Percentiles rank a stretch among this genome's conserved stretches.
Conservation (phyloP, 2,888 invertebrate genomes). For the Dexiosoma caninum region DNA sequence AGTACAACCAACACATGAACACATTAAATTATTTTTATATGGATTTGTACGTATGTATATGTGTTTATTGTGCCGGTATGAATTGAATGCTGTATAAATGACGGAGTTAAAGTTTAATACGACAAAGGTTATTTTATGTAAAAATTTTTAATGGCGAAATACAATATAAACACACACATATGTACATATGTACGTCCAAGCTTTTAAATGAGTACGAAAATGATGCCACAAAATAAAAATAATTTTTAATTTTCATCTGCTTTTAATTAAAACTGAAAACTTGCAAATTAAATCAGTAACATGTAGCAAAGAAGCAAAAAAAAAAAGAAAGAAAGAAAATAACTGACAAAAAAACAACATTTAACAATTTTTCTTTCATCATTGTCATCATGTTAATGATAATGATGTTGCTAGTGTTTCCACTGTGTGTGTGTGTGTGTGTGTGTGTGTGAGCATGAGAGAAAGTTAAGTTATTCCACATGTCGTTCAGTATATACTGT, state of each 20-base stretch:
- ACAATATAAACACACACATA: slow-evolving; percentile 10
- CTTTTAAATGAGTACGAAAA: slow-evolving; percentile 25
- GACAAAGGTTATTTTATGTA: slow-evolving; percentile 26
- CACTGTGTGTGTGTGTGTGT: not conserved
- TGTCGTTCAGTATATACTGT: slow-evolving; percentile 34
- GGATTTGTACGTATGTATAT: not conserved
- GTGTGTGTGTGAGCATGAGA: slow-evolving; percentile 1
- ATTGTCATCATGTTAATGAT: slow-evolving; percentile 47
- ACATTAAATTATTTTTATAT: slow-evolving; percentile 9
- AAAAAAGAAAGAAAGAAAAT: not conserved
- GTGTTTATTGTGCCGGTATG: not conserved
- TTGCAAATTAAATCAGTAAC: slow-evolving; percentile 66
- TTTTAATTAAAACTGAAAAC: slow-evolving; percentile 75
- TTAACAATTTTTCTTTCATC: slow-evolving; percentile 49
- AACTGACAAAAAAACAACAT: not conserved
- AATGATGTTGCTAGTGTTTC: slow-evolving; percentile 18
- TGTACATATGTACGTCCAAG: no score
- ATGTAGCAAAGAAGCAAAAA: not conserved
- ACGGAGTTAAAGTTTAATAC: slow-evolving; percentile 44
- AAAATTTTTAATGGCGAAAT: not conserved
- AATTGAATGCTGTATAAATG: slow-evolving; percentile 15
- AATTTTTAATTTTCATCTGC: slow-evolving; percentile 69
- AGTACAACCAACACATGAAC: not conserved
- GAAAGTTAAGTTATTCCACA: slow-evolving; percentile 39
- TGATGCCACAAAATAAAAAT: slow-evolving; percentile 51